These are phyloP conservation scores for Chalcosyrphus nemorum DNA, from an alignment of 2,888 invertebrate genomes.

Conservation along the genomic window DNA sequence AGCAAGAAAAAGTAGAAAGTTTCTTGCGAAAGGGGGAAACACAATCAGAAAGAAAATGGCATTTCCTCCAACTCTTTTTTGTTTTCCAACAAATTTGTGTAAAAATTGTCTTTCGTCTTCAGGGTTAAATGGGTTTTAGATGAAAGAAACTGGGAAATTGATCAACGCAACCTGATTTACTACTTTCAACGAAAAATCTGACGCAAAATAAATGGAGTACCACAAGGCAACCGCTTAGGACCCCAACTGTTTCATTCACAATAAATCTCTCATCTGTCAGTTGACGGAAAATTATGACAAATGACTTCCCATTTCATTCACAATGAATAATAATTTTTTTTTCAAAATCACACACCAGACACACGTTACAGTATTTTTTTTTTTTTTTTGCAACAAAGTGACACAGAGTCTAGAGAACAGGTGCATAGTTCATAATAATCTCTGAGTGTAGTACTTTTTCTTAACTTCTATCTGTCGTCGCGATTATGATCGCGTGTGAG, in stretches of 20 bases:
- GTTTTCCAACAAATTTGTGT: conserved; percentile 2
- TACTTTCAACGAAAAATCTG: neutral
- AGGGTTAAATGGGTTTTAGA: conserved; percentile 9
- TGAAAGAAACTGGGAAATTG: neutral
- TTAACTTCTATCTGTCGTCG: conserved; percentile 25
- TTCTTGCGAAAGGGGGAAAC: conserved; percentile 20
- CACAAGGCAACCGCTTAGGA: too few species aligned
- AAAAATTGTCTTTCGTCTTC: neutral
- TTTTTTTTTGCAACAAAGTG: conserved; percentile 18
- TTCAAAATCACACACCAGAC: conserved; percentile 41
- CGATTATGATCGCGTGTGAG: conserved; percentile 43
- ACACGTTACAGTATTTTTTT: neutral
- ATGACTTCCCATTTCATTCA: conserved; percentile 26
- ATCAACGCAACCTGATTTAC: too few species aligned
- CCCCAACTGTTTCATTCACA: neutral
- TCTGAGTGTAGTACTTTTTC: conserved; percentile 32
- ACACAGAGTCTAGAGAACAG: conserved; percentile 53
- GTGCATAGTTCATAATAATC: conserved; percentile 52
- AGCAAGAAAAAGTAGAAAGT: conserved; percentile 54
- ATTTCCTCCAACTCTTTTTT: conserved; percentile 36
- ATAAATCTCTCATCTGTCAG: neutral
- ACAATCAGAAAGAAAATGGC: conserved; percentile 5
- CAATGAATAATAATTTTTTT: conserved; percentile 23
- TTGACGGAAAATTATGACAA: conserved; percentile 41
- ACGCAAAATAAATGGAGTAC: neutral